A percentile compares a stretch with the other conserved stretches of the same genome.
Conservation (phyloP, 2,113 vertebrate genomes). For the Cynopterus brachyotis region DNA sequence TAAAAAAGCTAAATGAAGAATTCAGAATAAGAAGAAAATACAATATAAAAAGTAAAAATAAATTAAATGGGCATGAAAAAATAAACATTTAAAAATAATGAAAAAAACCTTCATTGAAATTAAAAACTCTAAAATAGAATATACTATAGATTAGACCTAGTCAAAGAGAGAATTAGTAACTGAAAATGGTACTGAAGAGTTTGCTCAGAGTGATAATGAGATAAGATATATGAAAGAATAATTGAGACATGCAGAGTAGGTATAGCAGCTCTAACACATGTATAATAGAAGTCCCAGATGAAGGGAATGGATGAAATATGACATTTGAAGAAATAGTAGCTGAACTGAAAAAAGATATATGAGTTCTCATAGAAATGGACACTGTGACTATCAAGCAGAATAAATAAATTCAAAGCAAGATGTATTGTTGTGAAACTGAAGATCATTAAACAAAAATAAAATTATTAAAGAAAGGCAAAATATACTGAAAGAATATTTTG, state of each 20-base stretch:
- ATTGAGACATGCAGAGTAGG: background rate
- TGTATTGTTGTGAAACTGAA: background rate
- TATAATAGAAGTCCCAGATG: background rate
- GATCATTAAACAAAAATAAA: background rate
- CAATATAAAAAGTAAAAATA: background rate
- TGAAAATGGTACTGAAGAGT: background rate
- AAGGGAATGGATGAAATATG: background rate
- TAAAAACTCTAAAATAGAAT: background rate
- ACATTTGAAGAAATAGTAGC: background rate
- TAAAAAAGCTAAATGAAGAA: background rate
- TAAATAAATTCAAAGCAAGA: slow-evolving; percentile 22
- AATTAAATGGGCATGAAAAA: background rate
- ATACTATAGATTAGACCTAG: background rate
- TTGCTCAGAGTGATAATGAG: background rate
- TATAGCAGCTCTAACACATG: background rate
- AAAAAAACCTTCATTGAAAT: background rate
- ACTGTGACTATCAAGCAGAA: background rate
- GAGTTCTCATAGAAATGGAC: background rate
- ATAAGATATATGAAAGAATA: background rate
- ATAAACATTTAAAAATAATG: background rate
- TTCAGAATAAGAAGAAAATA: background rate
- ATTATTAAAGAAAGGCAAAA: background rate
- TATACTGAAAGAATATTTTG: background rate
- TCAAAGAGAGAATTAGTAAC: background rate
- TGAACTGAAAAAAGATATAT: background rate